Evolutionary conservation across 2,113 vertebrate species (phyloP), one percentile per base, ranked within the genome.

Genomic region (Notiomystis cincta): DNA sequence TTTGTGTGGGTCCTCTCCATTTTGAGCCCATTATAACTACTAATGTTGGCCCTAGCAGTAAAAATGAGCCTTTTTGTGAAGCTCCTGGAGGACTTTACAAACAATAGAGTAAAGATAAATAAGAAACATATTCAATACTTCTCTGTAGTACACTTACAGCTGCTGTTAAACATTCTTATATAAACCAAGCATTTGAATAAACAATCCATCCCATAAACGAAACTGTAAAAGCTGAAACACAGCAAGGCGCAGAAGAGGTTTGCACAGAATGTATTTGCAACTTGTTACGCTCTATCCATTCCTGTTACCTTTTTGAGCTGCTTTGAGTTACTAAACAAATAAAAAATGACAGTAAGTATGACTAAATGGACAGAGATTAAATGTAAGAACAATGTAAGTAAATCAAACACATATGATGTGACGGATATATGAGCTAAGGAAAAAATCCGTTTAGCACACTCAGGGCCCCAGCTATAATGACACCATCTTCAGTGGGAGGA

Each of bases 351-450:
- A 96, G 70, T 75, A 90, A 91, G 90, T 78, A 78, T 35, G 72
- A 81, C 72, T 90, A 95, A 91, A 64, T 56, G 19, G 21, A 38
- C 25, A 78, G 60, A 89, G 38, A 94, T 93, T 94, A 96, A 96
- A 82, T 7, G 33, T 28, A 82, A 54, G 27, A 94, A 69, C 48
- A 95, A 90, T 37, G 61, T 62, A 84, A 90, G 42, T 82, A 90
- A 82, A 84, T 90, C 77, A 96, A 96, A 90, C 76, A 89, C 69
- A 87, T 77, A 77, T 23, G 56, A 81, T 81, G n/a, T 33, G 76
- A 93, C 0, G 2, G 76, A 92, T 92, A 96, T 53, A 57, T 8
- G 23, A 92, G 40, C 69, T 66, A 73, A 84, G 44, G 33, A 64
- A 96, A 82, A 94, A 78, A 87, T 64, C 35, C 2, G 0, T 81